Evolutionary conservation across 1,140 invertebrate genomes (phyloP), one percentile per base, ranked within the genome.

Genomic region (Scaptomyza montana): DNA sequence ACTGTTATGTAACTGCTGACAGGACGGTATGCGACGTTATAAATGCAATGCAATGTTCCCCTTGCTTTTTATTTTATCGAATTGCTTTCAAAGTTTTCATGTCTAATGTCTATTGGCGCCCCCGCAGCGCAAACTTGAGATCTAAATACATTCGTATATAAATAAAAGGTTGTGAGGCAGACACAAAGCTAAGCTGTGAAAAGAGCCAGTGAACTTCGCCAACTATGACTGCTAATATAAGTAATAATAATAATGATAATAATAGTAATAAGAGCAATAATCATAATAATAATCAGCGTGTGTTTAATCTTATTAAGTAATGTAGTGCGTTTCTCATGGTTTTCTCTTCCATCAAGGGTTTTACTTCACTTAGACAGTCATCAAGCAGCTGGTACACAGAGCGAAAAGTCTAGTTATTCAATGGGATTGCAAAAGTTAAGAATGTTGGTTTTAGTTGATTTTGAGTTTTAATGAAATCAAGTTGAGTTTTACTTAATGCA

Each of bases 31-130:
- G 30, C 5, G 7, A 7, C 1, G 30, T 2, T 7, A 33, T 7
- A 33, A 33, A 33, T 30, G 28, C 28, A 6, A 6, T 30, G 16
- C 0, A 16, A 16, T 16, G 16, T 16, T 16, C 1, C 16, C 16
- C 16, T 16, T 16, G 16, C 16, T 16, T 16, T 16, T 30, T 30
- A 7, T 45, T 43, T 56, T 25, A 56, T 56, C 54, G 54, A 56
- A 36, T 7, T 56, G 39, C 39, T 28, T 43, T 56, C 54, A 21
- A 56, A 56, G 41, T 43, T 28, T 19, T 7, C 28, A 41, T 21
- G 19, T 16, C 53, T 19, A 30, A 30, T 30, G 28, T 30, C 28
- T 30, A 30, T 30, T 30, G 28, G 28, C 28, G 28, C 28, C 0
- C 28, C 28, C 28, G 3, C 28, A 30, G 28, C 28, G 5, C 53